A percentile compares a stretch with the other conserved stretches of the same genome.
Evolutionary conservation across 2,113 vertebrate genomes (phyloP).

Genomic region (Boulengeromyrus knoepffleri): DNA sequence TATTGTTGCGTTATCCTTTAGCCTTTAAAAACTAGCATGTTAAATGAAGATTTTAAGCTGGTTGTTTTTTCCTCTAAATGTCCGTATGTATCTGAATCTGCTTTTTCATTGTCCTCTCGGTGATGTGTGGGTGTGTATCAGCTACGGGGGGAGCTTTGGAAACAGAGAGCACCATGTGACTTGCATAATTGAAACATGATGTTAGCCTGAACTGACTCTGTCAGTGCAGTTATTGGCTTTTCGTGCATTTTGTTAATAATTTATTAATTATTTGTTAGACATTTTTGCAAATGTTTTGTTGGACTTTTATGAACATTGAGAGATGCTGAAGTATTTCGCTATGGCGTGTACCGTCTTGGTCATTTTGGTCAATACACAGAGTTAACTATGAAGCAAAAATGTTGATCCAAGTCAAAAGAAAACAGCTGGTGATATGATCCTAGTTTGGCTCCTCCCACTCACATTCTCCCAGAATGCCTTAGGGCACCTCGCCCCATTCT

Average conservation of each 20-base stretch:
- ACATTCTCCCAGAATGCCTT: conserved; percentile 3
- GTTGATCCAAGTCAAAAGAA: background rate
- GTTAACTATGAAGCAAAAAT: conserved; percentile 5
- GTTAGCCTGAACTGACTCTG: background rate
- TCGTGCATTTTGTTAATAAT: background rate
- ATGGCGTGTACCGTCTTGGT: background rate
- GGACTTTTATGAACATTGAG: background rate
- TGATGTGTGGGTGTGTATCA: background rate
- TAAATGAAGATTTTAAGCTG: background rate
- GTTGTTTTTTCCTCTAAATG: background rate
- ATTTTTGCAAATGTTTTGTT: background rate
- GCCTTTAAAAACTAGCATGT: background rate
- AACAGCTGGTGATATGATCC: background rate
- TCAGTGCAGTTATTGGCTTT: background rate
- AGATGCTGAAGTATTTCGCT: background rate
- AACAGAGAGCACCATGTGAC: background rate
- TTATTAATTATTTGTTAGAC: background rate
- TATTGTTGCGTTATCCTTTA: background rate
- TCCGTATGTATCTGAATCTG: background rate
- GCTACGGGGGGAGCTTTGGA: background rate
- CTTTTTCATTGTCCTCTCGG: background rate
- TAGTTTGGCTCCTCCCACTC: background rate
- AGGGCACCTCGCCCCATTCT: background rate
- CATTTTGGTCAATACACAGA: background rate
- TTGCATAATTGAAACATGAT: background rate